These are phyloP conservation scores for Hyperoodon ampullatus DNA, from an alignment of 2,113 vertebrate species.

Conservation along the genomic window DNA sequence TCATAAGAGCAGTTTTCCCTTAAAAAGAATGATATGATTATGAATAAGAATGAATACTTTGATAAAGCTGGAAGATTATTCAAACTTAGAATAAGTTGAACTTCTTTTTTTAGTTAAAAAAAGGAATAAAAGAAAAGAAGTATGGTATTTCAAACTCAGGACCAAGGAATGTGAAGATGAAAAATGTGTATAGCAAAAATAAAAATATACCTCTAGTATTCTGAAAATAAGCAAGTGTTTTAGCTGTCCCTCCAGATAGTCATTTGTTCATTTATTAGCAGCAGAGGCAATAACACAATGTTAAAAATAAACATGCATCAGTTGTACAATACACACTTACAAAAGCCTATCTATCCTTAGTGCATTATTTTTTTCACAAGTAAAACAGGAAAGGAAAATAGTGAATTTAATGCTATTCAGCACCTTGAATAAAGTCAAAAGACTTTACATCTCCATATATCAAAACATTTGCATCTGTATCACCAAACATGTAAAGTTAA, in stretches of 20 bases:
- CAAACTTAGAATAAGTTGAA: conserved; percentile 31
- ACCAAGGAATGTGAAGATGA: background rate
- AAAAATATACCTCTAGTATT: conserved; percentile 64
- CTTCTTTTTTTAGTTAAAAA: background rate
- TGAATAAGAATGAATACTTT: conserved; percentile 46
- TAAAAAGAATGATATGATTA: conserved; percentile 15
- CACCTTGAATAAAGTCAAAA: conserved; percentile 87
- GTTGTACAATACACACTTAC: conserved; percentile 82
- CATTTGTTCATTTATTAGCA: conserved; percentile 87
- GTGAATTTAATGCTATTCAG: conserved; percentile 86
- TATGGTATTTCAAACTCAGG: conserved; percentile 49
- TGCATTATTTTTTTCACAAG: conserved; percentile 81
- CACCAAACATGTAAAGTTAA: conserved; percentile 83
- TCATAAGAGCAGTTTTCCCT: conserved; percentile 6
- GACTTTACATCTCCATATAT: conserved; percentile 85
- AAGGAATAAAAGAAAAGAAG: background rate
- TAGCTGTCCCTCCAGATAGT: conserved; percentile 78
- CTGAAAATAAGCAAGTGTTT: conserved; percentile 78
- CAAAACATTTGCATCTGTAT: conserved; percentile 84
- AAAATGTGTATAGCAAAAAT: conserved; percentile 55
- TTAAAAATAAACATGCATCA: conserved; percentile 88
- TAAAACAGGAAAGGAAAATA: conserved; percentile 82
- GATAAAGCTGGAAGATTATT: background rate
- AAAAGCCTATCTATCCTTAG: conserved; percentile 79
- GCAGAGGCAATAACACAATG: conserved; percentile 83